These are phyloP conservation scores for Panagrolaimus sp. DNA, from an alignment of 1,140 invertebrate genomes.

Conservation along the genomic window DNA sequence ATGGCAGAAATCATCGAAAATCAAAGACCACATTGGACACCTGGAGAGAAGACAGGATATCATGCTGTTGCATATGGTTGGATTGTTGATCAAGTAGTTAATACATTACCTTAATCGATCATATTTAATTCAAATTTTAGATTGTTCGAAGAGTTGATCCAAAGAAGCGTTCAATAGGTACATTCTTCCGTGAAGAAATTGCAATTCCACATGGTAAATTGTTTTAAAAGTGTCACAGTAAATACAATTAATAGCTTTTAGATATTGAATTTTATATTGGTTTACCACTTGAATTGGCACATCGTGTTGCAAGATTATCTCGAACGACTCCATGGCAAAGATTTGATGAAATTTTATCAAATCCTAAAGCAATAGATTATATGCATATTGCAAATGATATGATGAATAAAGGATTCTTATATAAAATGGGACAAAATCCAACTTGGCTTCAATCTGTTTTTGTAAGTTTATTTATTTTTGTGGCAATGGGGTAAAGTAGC, in stretches of 20 bases:
- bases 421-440: constrained; percentile 34
- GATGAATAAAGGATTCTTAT: constrained; percentile 25
- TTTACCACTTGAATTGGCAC: constrained; percentile 25
- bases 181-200: constrained; percentile 49
- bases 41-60: constrained; percentile 37
- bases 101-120: no score
- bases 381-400: constrained; percentile 6
- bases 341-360: constrained; percentile 31
- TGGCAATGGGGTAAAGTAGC: no score
- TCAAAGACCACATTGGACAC: constrained; percentile 42
- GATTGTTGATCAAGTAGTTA: constrained; percentile 39
- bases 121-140: background rate
- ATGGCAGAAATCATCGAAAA: constrained; percentile 41
- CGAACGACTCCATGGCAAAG: constrained; percentile 30
- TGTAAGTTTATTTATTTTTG: constrained; percentile 21
- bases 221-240: background rate
- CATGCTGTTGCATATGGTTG: constrained; percentile 48
- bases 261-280: constrained; percentile 11
- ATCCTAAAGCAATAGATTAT: constrained; percentile 35
- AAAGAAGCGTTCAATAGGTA: constrained; percentile 38
- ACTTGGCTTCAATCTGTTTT: constrained; percentile 41
- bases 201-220: background rate
- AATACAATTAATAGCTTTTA: background rate
- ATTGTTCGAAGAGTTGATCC: constrained; percentile 40
- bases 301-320: constrained; percentile 42